Base-by-base conservation (phyloP, 2,797 vertebrate genomes). In the Corythornis leucogaster region DNA sequence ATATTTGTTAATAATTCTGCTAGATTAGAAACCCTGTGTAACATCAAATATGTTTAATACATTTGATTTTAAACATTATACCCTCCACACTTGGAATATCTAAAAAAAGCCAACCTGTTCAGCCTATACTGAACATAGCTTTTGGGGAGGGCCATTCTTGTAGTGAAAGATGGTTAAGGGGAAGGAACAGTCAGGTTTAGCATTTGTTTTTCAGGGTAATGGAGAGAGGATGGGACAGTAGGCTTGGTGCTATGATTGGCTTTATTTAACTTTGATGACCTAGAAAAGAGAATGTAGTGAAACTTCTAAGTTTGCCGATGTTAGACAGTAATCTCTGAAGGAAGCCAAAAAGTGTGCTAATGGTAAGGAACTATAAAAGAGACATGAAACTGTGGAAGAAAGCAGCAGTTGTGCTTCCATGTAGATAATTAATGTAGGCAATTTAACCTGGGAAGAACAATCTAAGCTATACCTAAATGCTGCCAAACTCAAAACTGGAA, bases 371-470 rank as follows among this genome's bases (percentile, higher is more conserved):
- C 6, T 46, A 30, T 82, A 30, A 81, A 87, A 68, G 8, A 42
- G 11, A 8, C 3, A 28, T 30, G 57, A 85, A 78, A 57, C 9
- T 2, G 1, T 22, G 5, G 2, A 4, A 24, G 12, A 33, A 66
- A 31, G 2, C 42, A 61, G 2, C 9, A 40, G 18, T 21, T 74
- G 16, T 70, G 4, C 17, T 75, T 75, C 62, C 8, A 16, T 0
- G 2, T 8, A 50, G 8, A 22, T 0, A 1, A 50, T 40, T 46
- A 58, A 42, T 6, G 6, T 9, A 42, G 17, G 5, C 8, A 76
- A 9, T 20, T 68, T 66, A 66, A 91, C 26, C 8, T 3, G 16
- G 40, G 28, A 18, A 63, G 9, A 59, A 7, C 7, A 43, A 71
- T 76, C 2, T 46, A 33, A 87, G 76, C 1, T 5, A 19, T 15